phyloP scores from a whole-genome alignment of 2,113 vertebrate species.

The Gymnocephalus cernua region DNA sequence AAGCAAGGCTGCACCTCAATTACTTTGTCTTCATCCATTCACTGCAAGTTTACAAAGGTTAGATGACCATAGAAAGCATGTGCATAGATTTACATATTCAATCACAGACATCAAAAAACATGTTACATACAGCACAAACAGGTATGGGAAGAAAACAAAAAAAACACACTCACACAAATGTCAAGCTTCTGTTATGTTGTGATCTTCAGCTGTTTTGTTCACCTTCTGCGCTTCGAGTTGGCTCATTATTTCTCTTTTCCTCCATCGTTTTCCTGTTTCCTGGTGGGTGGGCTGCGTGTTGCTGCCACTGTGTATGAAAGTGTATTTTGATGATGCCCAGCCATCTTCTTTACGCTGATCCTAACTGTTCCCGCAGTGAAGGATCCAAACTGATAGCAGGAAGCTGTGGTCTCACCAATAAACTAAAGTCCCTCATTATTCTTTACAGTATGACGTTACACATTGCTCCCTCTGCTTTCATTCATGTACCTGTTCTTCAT shows the following conservation, averaged over 20 bases:
- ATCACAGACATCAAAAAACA: not conserved
- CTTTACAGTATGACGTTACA: slow-evolving; percentile 20
- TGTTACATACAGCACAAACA: not conserved
- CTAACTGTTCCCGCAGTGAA: slow-evolving; percentile 31
- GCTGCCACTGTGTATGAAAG: slow-evolving; percentile 12
- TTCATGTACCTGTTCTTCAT: slow-evolving; percentile 19
- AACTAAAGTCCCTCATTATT: slow-evolving; percentile 55
- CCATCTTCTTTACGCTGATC: slow-evolving; percentile 45
- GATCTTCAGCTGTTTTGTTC: slow-evolving; percentile 40
- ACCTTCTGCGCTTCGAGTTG: slow-evolving; percentile 32
- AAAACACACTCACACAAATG: not conserved
- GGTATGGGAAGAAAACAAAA: not conserved
- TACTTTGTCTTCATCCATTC: slow-evolving; percentile 49
- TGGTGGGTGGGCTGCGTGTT: slow-evolving; percentile 23
- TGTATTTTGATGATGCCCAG: slow-evolving; percentile 41
- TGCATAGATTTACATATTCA: not conserved
- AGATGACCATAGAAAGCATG: slow-evolving; percentile 11
- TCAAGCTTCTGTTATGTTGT: slow-evolving; percentile 23
- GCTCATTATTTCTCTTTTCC: slow-evolving; percentile 65
- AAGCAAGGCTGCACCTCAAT: slow-evolving; percentile 57
- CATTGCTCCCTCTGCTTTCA: slow-evolving; percentile 15
- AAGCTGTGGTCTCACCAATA: slow-evolving; percentile 32
- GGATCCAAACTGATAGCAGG: slow-evolving; percentile 12
- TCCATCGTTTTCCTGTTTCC: slow-evolving; percentile 54
- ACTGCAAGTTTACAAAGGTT: slow-evolving; percentile 46